phyloP scores from a whole-genome alignment of 2,113 vertebrate species.

The Vombatus ursinus region DNA sequence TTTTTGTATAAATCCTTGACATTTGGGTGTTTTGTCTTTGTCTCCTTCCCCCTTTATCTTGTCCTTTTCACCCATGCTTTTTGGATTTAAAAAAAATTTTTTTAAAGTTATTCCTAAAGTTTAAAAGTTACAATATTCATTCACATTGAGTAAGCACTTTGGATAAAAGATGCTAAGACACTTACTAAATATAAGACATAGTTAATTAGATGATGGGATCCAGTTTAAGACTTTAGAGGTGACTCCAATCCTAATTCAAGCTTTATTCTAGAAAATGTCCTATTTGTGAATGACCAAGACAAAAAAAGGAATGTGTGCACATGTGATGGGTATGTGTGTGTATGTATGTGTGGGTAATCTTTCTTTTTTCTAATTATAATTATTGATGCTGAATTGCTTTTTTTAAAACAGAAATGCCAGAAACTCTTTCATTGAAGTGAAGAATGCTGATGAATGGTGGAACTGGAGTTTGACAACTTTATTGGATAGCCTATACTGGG shows the following conservation, averaged over 20 bases:
- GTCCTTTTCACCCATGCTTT: neutral
- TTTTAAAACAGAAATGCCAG: conserved; percentile 65
- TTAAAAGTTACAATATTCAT: neutral
- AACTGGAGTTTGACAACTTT: conserved; percentile 80
- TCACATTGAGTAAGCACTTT: neutral
- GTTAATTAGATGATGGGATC: neutral
- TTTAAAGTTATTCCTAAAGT: neutral
- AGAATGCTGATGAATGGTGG: conserved; percentile 83
- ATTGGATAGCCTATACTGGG: conserved; percentile 77
- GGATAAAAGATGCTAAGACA: neutral
- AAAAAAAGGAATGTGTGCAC: neutral
- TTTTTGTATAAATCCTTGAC: neutral
- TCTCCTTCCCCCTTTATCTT: neutral
- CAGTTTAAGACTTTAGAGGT: accelerated
- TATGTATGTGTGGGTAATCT: neutral
- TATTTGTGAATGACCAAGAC: neutral
- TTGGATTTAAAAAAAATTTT: neutral
- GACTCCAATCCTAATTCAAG: neutral
- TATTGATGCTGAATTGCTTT: too few species aligned
- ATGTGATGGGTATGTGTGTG: too few species aligned
- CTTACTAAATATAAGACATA: neutral
- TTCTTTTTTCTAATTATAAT: neutral
- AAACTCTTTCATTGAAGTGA: conserved; percentile 69
- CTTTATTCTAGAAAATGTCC: neutral
- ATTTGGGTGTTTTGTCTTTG: neutral